Base-by-base conservation (phyloP, 1,140 invertebrate genomes). In the Solenopsis fugax region DNA sequence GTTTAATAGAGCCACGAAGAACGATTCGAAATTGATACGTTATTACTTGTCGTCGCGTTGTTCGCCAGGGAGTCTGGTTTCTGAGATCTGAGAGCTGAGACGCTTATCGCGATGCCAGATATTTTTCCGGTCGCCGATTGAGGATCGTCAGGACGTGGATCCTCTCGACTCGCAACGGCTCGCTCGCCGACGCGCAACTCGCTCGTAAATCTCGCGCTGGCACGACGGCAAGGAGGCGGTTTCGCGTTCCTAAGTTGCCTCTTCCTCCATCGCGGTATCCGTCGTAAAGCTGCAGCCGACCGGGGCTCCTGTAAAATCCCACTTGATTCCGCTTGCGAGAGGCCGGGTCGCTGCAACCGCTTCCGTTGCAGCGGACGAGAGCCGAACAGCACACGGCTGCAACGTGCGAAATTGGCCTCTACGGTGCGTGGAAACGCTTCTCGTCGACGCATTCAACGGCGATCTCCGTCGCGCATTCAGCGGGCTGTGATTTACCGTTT, bases 161-260 rank as follows among this genome's bases (percentile, higher is more conserved):
- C 56, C 45, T 77, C 29, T 24, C 85, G 88, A 91, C 89, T 92
- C 87, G 58, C 58, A 90, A 90, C 86, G 88, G 90, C 88, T 91
- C 86, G 89, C 73, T 91, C 86, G 85, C 80, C 76, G 56, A 81
- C 69, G 85, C 85, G 82, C 85, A 90, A 91, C 56, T 92, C 91
- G 92, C 87, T 94, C 93, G 93, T 94, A 94, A 94, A 94, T 94
- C 93, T 92, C 67, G 77, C 85, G n/a, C 65, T 54, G 41, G 67
- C 54, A 62, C 73, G 45, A 56, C 72, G 34, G 64, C 64, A 52
- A 52, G 71, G 65, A 81, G 88, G 88, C 80, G 88, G 86, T 90
- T 85, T 90, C 80, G 62, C 88, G 88, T 87, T 89, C 73, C 76
- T 76, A 84, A 89, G 89, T 58, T 84, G 85, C 85, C 37, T 67